Percentiles rank a stretch among this genome's conserved stretches.
phyloP scores from a whole-genome alignment of 2,888 invertebrate species.

The Limnephilus marmoratus region DNA sequence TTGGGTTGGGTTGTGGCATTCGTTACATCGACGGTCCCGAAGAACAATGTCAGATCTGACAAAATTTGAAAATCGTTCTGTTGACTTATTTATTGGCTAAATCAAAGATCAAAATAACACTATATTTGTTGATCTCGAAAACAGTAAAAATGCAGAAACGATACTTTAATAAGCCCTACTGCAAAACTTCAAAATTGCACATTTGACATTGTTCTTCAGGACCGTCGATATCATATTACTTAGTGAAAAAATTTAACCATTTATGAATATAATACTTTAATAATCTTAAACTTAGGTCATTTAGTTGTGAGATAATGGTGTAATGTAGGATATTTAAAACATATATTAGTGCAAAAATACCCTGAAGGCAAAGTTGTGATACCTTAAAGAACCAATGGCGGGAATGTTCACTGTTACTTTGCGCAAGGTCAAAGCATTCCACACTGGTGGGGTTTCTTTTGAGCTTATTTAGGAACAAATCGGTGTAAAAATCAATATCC shows the following conservation, averaged over 20 bases:
- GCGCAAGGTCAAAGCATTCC: constrained; percentile 98
- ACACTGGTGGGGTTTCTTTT: constrained; percentile 97
- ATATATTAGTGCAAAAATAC: neutral
- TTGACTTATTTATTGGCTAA: too few relatives aligned
- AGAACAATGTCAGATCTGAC: too few relatives aligned
- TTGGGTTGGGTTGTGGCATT: neutral
- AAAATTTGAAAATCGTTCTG: too few relatives aligned
- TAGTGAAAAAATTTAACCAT: neutral
- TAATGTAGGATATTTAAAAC: neutral
- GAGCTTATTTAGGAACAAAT: constrained; percentile 88
- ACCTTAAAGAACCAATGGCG: constrained; percentile 98
- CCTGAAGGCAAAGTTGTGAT: constrained; percentile 58
- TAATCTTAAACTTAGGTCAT: neutral
- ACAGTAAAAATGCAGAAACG: too few relatives aligned
- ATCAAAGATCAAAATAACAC: too few relatives aligned
- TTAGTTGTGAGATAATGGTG: neutral
- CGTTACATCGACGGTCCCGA: neutral
- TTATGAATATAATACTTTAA: neutral
- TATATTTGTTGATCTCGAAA: too few relatives aligned
- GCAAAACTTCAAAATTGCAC: too few relatives aligned
- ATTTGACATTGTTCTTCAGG: too few relatives aligned
- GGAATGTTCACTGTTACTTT: constrained; percentile 98
- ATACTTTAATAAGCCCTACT: too few relatives aligned
- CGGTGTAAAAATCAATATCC: constrained; percentile 93
- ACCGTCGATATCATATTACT: neutral